Evolutionary conservation across 2,797 vertebrate species (phyloP).

Genomic region (Benthosema pterotum): DNA sequence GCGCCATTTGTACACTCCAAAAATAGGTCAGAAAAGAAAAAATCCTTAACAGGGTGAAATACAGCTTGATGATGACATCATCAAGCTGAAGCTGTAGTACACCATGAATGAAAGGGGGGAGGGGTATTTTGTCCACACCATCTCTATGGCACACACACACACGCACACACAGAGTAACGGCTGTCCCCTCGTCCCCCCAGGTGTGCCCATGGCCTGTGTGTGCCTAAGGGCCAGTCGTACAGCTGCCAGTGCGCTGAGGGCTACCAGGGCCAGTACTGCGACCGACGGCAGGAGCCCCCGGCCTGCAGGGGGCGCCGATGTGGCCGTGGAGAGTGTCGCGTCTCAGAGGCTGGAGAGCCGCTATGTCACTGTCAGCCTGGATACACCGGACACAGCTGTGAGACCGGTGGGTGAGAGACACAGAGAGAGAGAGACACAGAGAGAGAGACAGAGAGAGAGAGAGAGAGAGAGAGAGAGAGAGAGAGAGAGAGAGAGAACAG

Average conservation of each 20-base stretch:
- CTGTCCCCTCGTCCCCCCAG: conserved; percentile 62
- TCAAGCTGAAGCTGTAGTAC: too few relatives aligned
- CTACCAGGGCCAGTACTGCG: conserved; percentile 87
- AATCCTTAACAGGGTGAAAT: too few relatives aligned
- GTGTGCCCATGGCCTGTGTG: conserved; percentile 88
- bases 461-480: background rate
- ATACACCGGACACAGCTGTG: conserved; percentile 86
- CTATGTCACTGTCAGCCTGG: conserved; percentile 87
- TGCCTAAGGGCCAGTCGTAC: conserved; percentile 80
- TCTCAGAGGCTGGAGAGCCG: conserved; percentile 83
- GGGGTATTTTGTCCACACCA: too few relatives aligned
- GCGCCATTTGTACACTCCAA: too few relatives aligned
- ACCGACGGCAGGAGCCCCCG: conserved; percentile 83
- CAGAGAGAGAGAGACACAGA: background rate
- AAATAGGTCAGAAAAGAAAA: too few relatives aligned
- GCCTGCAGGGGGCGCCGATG: conserved; percentile 88
- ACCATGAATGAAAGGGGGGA: too few relatives aligned
- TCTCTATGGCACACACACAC: too few relatives aligned
- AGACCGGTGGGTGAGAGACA: conserved; percentile 80
- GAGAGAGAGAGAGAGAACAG: background rate
- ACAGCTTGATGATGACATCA: too few relatives aligned
- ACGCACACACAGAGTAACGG: too few relatives aligned
- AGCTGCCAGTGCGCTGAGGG: conserved; percentile 89
- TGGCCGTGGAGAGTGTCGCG: conserved; percentile 87
- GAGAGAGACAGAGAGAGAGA: background rate